Base-by-base conservation (phyloP, 1,140 invertebrate genomes). In the Heliconius nattereri region DNA sequence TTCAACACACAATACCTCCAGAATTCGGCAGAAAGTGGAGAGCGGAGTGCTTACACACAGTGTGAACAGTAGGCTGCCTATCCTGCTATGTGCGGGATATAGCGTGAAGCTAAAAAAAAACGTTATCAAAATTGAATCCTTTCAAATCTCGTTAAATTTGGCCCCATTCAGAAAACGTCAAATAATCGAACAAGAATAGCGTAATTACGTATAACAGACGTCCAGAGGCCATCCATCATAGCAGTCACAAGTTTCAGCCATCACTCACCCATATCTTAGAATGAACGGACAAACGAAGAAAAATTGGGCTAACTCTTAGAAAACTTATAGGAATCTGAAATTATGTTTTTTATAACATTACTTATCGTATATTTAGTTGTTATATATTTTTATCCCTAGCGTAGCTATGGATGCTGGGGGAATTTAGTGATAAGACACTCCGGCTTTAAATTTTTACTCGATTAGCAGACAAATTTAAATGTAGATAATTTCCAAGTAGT, bases 181-280 rank as follows among this genome's bases (percentile, higher is more conserved):
- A 40, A 72, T 72, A 72, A 37, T 72, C 71, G 71, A 72, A 72
- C 71, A 72, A 72, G 71, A 37, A 37, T 72, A 2, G 16, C 66
- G 20, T 75, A 80, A 80, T 80, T 76, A 76, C 49, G 71, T 26
- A 35, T 49, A 76, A 60, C 78, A 77, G 83, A 75, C 45, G 73
- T 29, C 49, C 20, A 40, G 45, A 71, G 20, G 23, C 75, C 73
- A 84, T 84, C 78, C 75, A 84, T 84, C 81, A 84, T 73, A 45
- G 23, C 60, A 75, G 71, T 80, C 76, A 72, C 78, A 73, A 80
- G 83, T 80, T 74, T 72, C 23, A 23, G 19, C 81, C 57, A 80
- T 76, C 71, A 81, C 57, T 79, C 73, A 75, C 73, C 0, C 13
- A 26, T 19, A 72, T 72, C 71, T 72, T 40, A 72, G 35, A 72